Evolutionary conservation across 2,113 vertebrate species (phyloP).

Genomic region (Fregetta grallaria): DNA sequence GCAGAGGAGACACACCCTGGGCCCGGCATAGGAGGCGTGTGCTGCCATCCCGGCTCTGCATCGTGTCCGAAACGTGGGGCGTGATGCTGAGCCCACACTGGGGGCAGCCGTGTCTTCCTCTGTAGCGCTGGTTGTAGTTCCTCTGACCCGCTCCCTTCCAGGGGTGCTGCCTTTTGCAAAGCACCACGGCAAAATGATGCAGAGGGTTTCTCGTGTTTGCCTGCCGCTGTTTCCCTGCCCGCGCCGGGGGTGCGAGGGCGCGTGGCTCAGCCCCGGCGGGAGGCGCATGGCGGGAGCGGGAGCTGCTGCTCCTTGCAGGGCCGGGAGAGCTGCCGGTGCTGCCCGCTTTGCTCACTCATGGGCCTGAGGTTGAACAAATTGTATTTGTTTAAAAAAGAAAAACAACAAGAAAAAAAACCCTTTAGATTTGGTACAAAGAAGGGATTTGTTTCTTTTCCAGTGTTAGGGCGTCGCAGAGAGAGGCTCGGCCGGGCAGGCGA

Average conservation of each 20-base stretch:
- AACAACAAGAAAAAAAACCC: not conserved
- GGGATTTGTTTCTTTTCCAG: not conserved
- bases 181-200: not conserved
- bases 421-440: not conserved
- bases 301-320: not conserved
- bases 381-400: not conserved
- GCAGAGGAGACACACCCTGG: not conserved
- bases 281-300: not conserved
- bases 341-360: not conserved
- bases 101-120: not conserved
- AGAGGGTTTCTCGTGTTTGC: not conserved
- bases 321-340: not conserved
- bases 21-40: not conserved
- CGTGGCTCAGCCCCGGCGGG: not conserved
- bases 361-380: not conserved
- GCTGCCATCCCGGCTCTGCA: not conserved
- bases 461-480: not conserved
- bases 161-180: not conserved
- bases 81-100: not conserved
- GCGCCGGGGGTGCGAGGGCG: rapidly evolving
- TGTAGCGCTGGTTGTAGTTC: not conserved
- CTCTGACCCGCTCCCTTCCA: not conserved
- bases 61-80: rapidly evolving
- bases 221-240: not conserved
- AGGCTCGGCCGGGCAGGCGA: not conserved